phyloP scores from a whole-genome alignment of 2,888 invertebrate genomes.

The Phytoseiulus persimilis region DNA sequence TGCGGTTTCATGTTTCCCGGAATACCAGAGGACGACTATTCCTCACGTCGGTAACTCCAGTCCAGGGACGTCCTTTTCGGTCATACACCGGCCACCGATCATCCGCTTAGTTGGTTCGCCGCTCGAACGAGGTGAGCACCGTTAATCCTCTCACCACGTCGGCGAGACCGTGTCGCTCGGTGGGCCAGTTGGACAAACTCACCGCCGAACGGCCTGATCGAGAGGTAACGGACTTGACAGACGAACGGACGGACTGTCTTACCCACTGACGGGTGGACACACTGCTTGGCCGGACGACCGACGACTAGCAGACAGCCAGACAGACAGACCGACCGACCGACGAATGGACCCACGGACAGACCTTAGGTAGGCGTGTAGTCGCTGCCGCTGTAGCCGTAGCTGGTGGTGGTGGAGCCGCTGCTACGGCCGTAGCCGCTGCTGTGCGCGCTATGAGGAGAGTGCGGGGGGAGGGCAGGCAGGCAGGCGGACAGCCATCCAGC shows the following conservation, averaged over 20 bases:
- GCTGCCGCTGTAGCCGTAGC: background rate
- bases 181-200: background rate
- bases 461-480: conserved; percentile 5
- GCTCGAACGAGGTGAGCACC: background rate
- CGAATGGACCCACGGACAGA: background rate
- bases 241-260: background rate
- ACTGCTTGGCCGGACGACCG: background rate
- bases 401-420: background rate
- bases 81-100: no score
- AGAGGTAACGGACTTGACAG: background rate
- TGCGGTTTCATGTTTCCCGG: no score
- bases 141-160: background rate
- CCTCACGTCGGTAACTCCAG: no score
- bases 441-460: background rate
- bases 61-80: no score
- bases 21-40: no score
- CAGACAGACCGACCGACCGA: background rate
- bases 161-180: background rate
- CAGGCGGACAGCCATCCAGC: background rate
- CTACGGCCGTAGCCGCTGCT: background rate
- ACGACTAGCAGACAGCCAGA: background rate
- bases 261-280: background rate
- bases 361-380: background rate
- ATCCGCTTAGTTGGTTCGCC: no score
- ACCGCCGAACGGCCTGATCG: background rate